These are phyloP conservation scores for Kradibia gibbosae DNA, from an alignment of 1,140 invertebrate genomes.

Conservation along the genomic window DNA sequence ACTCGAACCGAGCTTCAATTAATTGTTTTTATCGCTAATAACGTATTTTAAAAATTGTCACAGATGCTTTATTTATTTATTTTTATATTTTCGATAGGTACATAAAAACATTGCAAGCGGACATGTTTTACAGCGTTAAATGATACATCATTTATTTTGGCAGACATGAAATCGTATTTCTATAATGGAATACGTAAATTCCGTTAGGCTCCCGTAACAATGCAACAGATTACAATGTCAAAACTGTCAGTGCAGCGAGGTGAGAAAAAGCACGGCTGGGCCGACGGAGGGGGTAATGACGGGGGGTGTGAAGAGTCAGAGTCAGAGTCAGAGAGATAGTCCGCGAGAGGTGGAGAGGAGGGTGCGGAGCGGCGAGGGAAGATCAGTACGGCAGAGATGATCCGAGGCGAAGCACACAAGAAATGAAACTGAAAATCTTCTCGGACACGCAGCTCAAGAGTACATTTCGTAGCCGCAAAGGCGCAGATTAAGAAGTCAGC, in stretches of 20 bases:
- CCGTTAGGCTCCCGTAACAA: background rate
- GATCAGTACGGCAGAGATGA: background rate
- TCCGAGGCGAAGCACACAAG: background rate
- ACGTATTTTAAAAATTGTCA: no score
- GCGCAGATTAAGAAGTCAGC: constrained; percentile 58
- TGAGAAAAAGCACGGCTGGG: background rate
- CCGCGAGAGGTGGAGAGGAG: background rate
- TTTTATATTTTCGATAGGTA: no score
- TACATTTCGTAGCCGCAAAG: background rate
- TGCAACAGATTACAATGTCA: constrained; percentile 36
- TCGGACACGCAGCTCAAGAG: constrained; percentile 52
- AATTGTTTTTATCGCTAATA: no score
- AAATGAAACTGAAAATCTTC: constrained; percentile 52
- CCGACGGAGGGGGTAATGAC: no score
- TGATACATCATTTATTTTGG: no score
- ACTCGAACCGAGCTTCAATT: no score
- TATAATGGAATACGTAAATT: constrained; percentile 22
- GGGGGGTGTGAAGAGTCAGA: no score
- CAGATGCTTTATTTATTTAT: no score
- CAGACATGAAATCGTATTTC: no score
- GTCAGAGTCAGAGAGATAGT: background rate
- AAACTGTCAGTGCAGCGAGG: background rate
- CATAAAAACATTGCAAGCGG: no score
- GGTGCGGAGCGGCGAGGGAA: no score
- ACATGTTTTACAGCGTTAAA: no score